Conservation (phyloP, 1,140 invertebrate genomes). For the Drosophila hydei region DNA sequence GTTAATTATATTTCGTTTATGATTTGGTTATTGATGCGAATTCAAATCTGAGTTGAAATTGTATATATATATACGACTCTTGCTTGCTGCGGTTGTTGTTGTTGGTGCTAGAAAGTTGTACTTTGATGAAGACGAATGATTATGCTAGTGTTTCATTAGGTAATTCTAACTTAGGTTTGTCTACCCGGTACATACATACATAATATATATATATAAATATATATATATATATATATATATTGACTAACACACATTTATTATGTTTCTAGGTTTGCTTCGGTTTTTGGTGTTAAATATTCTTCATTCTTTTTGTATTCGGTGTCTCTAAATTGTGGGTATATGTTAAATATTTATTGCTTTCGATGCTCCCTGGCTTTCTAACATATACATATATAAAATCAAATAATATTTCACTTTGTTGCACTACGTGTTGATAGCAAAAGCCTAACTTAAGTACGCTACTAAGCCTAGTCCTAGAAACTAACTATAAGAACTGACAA, state of each 20-base stretch:
- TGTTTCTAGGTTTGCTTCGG: not conserved
- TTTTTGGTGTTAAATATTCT: conserved; percentile 22
- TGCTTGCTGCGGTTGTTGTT: conserved; percentile 38
- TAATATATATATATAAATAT: too few species aligned
- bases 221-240: conserved; percentile 4
- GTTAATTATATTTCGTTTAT: conserved; percentile 28
- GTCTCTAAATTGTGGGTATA: conserved; percentile 46
- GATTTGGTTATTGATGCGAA: conserved; percentile 56
- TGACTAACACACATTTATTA: conserved; percentile 12
- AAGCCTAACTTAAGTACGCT: conserved; percentile 30
- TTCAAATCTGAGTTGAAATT: conserved; percentile 51
- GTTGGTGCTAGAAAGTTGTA: conserved; percentile 64
- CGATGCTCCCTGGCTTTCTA: conserved; percentile 53
- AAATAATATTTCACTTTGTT: conserved; percentile 52
- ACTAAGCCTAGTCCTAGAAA: conserved; percentile 50
- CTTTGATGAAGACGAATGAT: conserved; percentile 78
- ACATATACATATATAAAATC: conserved; percentile 21
- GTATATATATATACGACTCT: conserved; percentile 10
- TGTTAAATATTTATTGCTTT: conserved; percentile 59
- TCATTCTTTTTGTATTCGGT: conserved; percentile 7
- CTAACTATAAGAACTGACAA: conserved; percentile 46
- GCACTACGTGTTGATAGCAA: conserved; percentile 43
- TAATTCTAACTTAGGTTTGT: conserved; percentile 51
- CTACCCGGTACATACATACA: conserved; percentile 18
- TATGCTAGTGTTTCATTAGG: conserved; percentile 56